phyloP scores from a whole-genome alignment of 2,113 vertebrate species.

The Phoenicopterus ruber region DNA sequence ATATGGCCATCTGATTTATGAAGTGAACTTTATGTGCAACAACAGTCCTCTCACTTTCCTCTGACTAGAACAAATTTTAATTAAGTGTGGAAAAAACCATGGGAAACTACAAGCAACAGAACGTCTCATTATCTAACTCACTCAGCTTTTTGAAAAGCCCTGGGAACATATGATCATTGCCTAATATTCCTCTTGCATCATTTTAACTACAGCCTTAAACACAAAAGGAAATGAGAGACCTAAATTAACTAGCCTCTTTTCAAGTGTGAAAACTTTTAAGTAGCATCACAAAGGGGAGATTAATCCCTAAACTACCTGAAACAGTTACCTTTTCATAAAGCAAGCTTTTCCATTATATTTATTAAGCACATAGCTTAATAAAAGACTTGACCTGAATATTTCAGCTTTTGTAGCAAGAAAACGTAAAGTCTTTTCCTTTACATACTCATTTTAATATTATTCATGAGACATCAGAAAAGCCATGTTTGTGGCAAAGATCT shows the following conservation, averaged over 20 bases:
- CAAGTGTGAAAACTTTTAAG: conserved; percentile 2
- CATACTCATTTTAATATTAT: neutral
- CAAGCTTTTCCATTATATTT: neutral
- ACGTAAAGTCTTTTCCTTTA: neutral
- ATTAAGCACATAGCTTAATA: neutral
- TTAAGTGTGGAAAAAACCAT: neutral
- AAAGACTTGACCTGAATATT: neutral
- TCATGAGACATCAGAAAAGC: neutral
- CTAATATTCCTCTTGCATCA: conserved; percentile 28
- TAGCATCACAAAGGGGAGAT: conserved; percentile 10
- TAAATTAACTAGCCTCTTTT: conserved; percentile 12
- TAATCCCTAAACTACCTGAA: conserved; percentile 4
- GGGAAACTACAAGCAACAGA: neutral
- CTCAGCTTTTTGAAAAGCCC: neutral
- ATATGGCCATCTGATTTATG: neutral
- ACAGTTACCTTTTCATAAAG: neutral
- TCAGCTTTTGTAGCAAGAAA: neutral
- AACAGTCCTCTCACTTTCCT: neutral
- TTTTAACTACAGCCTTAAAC: conserved; percentile 8
- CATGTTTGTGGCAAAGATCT: neutral
- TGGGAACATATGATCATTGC: neutral
- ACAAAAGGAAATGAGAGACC: conserved; percentile 24
- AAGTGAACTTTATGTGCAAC: neutral
- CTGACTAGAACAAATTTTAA: neutral
- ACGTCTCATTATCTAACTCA: neutral